These are phyloP conservation scores for Cosmia trapezina DNA, from an alignment of 2,888 invertebrate genomes.

Conservation along the genomic window DNA sequence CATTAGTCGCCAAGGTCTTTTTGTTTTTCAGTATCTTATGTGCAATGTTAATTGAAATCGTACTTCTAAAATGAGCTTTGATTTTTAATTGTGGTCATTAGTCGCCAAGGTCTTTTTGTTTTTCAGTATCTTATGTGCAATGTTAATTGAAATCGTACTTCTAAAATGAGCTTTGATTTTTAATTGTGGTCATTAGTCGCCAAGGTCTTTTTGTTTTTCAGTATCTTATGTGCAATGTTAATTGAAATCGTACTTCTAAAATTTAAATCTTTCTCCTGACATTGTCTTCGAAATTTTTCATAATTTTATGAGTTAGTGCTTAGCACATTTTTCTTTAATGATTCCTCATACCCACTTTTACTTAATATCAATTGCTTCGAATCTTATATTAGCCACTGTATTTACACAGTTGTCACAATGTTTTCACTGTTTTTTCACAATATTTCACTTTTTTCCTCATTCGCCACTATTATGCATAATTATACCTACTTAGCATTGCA, in stretches of 20 bases:
- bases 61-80: no score
- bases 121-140: neutral
- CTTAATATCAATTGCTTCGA: no score
- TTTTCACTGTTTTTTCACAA: no score
- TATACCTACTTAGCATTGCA: no score
- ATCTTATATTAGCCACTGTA: no score
- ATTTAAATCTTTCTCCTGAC: neutral
- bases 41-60: neutral
- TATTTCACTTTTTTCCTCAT: no score
- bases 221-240: neutral
- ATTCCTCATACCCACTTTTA: no score
- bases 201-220: neutral
- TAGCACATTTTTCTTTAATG: no score
- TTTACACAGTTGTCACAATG: no score
- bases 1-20: neutral
- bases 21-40: neutral
- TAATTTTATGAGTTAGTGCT: neutral
- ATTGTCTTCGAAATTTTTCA: neutral
- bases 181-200: neutral
- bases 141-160: neutral
- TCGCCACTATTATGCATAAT: no score
- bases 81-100: conserved; percentile 8
- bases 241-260: neutral
- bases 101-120: neutral
- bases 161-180: neutral